Conservation (phyloP, 2,797 vertebrate species). For the Zenarchopterus dispar region DNA sequence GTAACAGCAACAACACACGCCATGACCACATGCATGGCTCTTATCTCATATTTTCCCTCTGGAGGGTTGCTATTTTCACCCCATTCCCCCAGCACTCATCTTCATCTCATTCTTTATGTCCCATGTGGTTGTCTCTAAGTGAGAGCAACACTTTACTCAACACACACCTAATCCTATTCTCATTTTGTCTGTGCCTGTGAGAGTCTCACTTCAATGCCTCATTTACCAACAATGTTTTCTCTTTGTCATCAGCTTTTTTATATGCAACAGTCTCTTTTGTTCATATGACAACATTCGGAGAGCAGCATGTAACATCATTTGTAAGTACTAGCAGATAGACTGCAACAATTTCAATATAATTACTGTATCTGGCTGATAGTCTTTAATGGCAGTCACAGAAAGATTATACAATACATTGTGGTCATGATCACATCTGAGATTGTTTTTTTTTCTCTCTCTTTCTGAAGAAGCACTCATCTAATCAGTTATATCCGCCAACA, state of each 20-base stretch:
- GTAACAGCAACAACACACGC: constrained; percentile 13
- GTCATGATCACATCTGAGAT: constrained; percentile 5
- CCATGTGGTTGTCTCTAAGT: constrained; percentile 14
- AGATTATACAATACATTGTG: neutral
- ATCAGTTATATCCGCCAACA: constrained; percentile 20
- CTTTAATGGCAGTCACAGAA: neutral
- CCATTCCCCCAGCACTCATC: constrained; percentile 20
- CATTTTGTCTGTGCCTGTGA: constrained; percentile 22
- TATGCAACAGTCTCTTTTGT: constrained; percentile 7
- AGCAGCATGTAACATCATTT: constrained; percentile 9
- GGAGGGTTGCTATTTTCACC: constrained; percentile 36
- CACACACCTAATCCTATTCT: constrained; percentile 39
- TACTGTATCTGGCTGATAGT: constrained; percentile 7
- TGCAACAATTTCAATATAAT: constrained; percentile 9
- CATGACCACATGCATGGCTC: constrained; percentile 23
- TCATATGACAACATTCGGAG: constrained; percentile 4
- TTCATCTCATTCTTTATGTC: constrained; percentile 23
- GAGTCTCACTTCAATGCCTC: constrained; percentile 26
- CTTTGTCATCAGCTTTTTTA: constrained; percentile 14
- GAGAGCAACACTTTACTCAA: constrained; percentile 25
- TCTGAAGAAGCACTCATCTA: constrained; percentile 7
- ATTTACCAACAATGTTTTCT: constrained; percentile 35
- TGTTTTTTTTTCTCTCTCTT: constrained; percentile 1
- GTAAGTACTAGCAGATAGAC: constrained; percentile 2
- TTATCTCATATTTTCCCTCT: constrained; percentile 31